Evolutionary conservation across 2,888 invertebrate genomes (phyloP), one percentile per base, ranked within the genome.

Genomic region (Drosophila greeni): DNA sequence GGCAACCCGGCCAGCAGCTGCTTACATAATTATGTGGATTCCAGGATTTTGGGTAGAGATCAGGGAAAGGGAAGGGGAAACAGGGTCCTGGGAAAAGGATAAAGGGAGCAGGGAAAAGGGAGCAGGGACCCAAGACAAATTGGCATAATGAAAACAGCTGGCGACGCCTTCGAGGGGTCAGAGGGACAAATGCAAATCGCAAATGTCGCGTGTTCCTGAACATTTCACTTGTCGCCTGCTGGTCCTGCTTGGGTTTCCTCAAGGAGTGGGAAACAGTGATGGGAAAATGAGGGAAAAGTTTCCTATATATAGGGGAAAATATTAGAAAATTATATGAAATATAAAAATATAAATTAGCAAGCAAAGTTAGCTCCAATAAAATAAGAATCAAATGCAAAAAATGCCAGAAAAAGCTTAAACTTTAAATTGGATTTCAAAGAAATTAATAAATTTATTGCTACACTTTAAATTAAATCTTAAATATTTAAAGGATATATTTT

Each of bases 141-240:
- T 68, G 70, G 67, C 37, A 54, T 66, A 65, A 64, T 76, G 67
- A 69, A 74, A 66, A 59, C 65, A 66, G 56, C 80, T 80, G 80
- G 49, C 45, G 49, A 36, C 79, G 79, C 84, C 78, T 77, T 77
- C 68, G 56, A 83, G 82, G 82, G 84, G 71, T 78, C 67, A 73
- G 14, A 24, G 40, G 69, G 73, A 64, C 69, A 71, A 83, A 79
- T 79, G 78, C 82, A 83, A 77, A 77, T 77, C 66, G 48, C 42
- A 73, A 61, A 75, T 69, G 55, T 70, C 56, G 67, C 57, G 56
- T 60, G 59, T 72, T 76, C 66, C 66, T 59, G 68, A 55, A 70
- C 72, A 72, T 66, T 66, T 51, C 51, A 58, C 56, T 64, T 59
- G 54, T 72, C 57, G 57, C 57, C 57, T 62, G 64, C 42, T 61